These are phyloP conservation scores for Teleopsis dalmanni DNA, from an alignment of 1,140 invertebrate species.

Conservation along the genomic window DNA sequence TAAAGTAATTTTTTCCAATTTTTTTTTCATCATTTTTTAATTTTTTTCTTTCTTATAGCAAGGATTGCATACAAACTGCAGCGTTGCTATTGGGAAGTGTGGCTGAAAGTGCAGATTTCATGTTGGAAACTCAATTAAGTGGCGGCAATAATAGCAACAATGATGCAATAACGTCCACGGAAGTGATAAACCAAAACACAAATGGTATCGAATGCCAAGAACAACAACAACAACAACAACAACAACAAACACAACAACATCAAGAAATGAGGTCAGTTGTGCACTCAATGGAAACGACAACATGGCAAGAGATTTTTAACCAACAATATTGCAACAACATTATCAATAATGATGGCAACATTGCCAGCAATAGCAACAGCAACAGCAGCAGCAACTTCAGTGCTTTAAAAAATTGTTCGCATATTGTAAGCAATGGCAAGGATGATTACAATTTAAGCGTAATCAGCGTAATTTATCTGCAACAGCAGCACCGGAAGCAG, in stretches of 20 bases:
- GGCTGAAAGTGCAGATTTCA: conserved; percentile 16
- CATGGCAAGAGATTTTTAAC: background rate
- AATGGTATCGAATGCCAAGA: background rate
- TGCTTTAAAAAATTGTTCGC: background rate
- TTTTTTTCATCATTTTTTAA: too few species aligned
- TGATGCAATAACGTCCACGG: background rate
- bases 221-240: conserved; percentile 5
- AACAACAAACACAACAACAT: background rate
- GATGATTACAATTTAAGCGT: background rate
- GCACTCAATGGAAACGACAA: conserved; percentile 1
- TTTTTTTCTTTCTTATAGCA: background rate
- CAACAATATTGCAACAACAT: background rate
- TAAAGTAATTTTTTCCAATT: too few species aligned
- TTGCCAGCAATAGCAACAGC: background rate
- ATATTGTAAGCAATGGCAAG: background rate
- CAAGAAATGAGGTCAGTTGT: conserved; percentile 6
- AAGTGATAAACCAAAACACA: background rate
- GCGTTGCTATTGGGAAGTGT: conserved; percentile 9
- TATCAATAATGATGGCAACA: conserved; percentile 3
- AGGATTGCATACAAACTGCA: background rate
- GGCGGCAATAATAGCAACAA: conserved; percentile 1
- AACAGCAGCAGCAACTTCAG: background rate
- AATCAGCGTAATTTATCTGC: background rate
- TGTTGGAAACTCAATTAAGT: conserved; percentile 17
- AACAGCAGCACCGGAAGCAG: background rate